Conservation (phyloP, 2,888 invertebrate species). For the Clusia tigrina region DNA sequence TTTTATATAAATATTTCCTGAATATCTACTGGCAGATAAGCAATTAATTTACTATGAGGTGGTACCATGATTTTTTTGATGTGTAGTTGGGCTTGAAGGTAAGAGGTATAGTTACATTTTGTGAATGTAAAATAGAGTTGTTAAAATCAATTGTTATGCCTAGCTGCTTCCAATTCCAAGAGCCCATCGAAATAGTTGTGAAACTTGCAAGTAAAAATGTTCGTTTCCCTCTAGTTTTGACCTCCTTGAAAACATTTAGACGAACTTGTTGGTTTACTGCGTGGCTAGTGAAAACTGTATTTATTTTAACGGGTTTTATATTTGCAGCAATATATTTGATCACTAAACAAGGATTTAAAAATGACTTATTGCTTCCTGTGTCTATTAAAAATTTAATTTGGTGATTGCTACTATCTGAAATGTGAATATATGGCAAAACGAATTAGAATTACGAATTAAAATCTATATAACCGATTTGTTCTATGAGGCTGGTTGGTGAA, state of each 20-base stretch:
- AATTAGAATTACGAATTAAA: conserved; percentile 26
- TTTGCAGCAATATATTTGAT: conserved; percentile 7
- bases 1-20: conserved; percentile 26
- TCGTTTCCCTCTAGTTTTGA: conserved; percentile 24
- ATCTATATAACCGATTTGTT: conserved; percentile 34
- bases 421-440: conserved; percentile 24
- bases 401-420: conserved; percentile 18
- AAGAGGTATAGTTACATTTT: conserved; percentile 19
- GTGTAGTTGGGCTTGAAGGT: conserved; percentile 27
- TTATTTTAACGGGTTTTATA: conserved; percentile 27
- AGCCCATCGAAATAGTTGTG: not conserved
- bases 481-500: conserved; percentile 31
- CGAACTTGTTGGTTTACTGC: conserved; percentile 24
- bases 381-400: conserved; percentile 26
- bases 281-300: conserved; percentile 24
- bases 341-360: conserved; percentile 30
- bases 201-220: too few species aligned
- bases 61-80: conserved; percentile 26
- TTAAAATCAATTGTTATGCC: conserved; percentile 28
- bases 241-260: conserved; percentile 25
- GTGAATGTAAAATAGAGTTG: conserved; percentile 23
- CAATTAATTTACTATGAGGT: conserved; percentile 21
- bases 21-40: conserved; percentile 26
- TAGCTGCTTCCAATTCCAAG: conserved; percentile 25
- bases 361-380: conserved; percentile 29